Percentiles rank a stretch among this genome's conserved stretches.
Conservation (phyloP, 2,888 invertebrate genomes). For the Orthosia gracilis region DNA sequence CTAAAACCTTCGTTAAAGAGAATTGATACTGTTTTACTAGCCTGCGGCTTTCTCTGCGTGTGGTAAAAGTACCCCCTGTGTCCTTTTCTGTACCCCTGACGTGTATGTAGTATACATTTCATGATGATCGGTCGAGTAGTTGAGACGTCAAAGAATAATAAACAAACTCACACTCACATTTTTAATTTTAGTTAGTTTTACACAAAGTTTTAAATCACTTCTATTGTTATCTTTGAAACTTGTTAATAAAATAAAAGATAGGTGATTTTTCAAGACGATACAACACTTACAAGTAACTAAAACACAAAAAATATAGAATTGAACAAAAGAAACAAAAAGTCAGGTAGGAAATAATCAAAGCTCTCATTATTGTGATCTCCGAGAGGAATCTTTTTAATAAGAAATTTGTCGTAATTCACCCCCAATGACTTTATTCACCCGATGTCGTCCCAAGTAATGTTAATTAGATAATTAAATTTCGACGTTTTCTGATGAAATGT, state of each 20-base stretch:
- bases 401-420: constrained; percentile 76
- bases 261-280: not conserved
- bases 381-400: constrained; percentile 74
- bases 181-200: too few relatives aligned
- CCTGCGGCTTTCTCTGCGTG: too few relatives aligned
- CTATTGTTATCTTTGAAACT: not conserved
- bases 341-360: constrained; percentile 71
- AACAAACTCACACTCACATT: too few relatives aligned
- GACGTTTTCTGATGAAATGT: constrained; percentile 76
- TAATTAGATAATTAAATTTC: constrained; percentile 83
- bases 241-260: not conserved
- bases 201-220: not conserved
- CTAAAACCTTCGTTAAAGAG: constrained; percentile 5
- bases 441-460: constrained; percentile 77
- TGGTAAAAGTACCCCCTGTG: too few relatives aligned
- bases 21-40: not conserved
- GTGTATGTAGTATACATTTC: too few relatives aligned
- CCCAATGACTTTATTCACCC: constrained; percentile 79
- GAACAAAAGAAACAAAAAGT: constrained; percentile 51
- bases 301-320: constrained; percentile 17
- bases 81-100: too few relatives aligned
- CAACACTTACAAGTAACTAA: not conserved
- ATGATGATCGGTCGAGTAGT: too few relatives aligned
- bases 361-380: constrained; percentile 69
- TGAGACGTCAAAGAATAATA: too few relatives aligned